Conservation (phyloP, 2,888 invertebrate species). For the Torymus auratus region DNA sequence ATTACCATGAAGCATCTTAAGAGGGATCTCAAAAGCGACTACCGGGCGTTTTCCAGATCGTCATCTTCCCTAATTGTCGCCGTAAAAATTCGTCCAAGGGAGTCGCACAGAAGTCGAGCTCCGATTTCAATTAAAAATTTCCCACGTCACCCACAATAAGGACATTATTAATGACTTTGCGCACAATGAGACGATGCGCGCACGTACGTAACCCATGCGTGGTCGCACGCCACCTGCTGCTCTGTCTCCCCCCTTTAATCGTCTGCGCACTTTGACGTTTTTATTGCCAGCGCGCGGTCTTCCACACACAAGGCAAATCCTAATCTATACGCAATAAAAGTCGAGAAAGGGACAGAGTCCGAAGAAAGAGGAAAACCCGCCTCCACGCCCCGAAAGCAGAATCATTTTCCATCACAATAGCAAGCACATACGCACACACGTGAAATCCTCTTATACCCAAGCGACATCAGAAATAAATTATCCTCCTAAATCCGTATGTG, state of each 20-base stretch:
- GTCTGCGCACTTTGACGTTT: conserved; percentile 21
- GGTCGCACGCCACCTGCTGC: conserved; percentile 21
- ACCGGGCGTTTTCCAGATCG: neutral
- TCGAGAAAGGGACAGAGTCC: neutral
- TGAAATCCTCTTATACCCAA: conserved; percentile 19
- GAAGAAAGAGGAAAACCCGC: neutral
- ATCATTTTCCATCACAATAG: conserved; percentile 14
- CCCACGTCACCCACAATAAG: too few species aligned
- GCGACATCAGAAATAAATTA: conserved; percentile 36
- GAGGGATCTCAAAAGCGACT: too few species aligned
- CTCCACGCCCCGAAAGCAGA: too few species aligned
- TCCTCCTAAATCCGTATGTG: neutral
- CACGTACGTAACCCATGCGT: neutral
- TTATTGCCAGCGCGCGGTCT: conserved; percentile 3
- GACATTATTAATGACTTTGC: too few species aligned
- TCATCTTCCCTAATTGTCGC: conserved; percentile 13
- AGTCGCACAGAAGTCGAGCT: too few species aligned
- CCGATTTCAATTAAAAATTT: too few species aligned
- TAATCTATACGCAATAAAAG: conserved; percentile 3
- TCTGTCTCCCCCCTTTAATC: neutral
- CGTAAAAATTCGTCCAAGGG: neutral
- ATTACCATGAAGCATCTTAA: neutral
- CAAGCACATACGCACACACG: too few species aligned
- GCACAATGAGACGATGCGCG: too few species aligned
- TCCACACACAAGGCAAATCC: conserved; percentile 3